Conservation (phyloP, 2,113 vertebrate species). For the Raja brachyura region DNA sequence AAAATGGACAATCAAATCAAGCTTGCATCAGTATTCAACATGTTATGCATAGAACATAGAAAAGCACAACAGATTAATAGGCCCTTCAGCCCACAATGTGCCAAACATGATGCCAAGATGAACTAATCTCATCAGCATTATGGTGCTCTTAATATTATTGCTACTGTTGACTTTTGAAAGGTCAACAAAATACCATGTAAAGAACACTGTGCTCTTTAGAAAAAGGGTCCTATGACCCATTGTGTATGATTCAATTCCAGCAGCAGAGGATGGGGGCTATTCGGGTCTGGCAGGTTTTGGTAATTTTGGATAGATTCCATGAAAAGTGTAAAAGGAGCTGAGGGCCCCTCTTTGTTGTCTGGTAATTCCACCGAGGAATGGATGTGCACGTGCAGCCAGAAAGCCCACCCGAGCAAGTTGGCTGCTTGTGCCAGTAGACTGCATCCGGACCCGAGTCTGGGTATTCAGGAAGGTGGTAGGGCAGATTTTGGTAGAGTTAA, state of each 20-base stretch:
- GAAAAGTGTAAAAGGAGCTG: background rate
- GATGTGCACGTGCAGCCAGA: background rate
- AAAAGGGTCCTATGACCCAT: background rate
- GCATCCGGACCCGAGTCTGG: background rate
- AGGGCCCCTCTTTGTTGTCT: background rate
- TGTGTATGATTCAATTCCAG: background rate
- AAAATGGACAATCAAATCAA: background rate
- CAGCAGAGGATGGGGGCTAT: background rate
- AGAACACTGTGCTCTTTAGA: background rate
- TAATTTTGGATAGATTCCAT: background rate
- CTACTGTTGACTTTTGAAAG: background rate
- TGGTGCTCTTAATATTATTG: background rate
- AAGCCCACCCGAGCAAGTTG: background rate
- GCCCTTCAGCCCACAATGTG: too few relatives aligned
- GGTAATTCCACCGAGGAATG: background rate
- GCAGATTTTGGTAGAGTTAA: background rate
- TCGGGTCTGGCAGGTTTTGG: background rate
- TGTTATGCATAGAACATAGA: background rate
- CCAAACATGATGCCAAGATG: too few relatives aligned
- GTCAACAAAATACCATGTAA: background rate
- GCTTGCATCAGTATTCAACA: background rate
- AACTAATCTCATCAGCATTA: too few relatives aligned
- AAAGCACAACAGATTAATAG: too few relatives aligned
- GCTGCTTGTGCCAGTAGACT: background rate
- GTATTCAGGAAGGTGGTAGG: background rate